Evolutionary conservation across 2,888 invertebrate genomes (phyloP).

Genomic region (Drosophila peninsularis): DNA sequence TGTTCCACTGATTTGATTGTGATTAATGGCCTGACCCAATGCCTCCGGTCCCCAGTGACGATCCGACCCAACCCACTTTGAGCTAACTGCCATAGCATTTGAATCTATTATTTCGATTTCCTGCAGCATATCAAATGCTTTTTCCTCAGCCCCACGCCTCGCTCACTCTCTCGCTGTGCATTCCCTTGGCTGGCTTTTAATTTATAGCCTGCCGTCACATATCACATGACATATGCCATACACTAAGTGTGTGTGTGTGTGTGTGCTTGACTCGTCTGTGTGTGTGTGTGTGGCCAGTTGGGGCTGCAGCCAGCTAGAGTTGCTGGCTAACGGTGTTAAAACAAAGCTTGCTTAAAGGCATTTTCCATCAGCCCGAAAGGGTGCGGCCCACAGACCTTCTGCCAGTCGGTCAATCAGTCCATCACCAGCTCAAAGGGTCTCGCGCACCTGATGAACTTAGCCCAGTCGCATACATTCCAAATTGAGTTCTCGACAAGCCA

Average conservation of each 20-base stretch:
- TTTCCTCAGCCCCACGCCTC: constrained; percentile 5
- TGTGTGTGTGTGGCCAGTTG: background rate
- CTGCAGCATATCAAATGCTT: constrained; percentile 49
- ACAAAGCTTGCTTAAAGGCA: constrained; percentile 49
- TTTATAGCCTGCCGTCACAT: constrained; percentile 61
- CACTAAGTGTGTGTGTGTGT: constrained; percentile 23
- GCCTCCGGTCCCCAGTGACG: constrained; percentile 30
- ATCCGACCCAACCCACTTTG: background rate
- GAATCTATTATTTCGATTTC: constrained; percentile 65
- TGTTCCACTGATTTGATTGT: constrained; percentile 72
- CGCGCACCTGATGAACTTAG: constrained; percentile 61
- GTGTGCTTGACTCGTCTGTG: background rate
- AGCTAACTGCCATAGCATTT: constrained; percentile 34
- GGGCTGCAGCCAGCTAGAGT: constrained; percentile 13
- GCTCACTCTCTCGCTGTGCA: constrained; percentile 9
- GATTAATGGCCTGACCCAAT: constrained; percentile 64
- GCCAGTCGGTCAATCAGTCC: no score
- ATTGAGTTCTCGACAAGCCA: constrained; percentile 49
- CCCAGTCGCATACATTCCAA: constrained; percentile 35
- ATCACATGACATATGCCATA: constrained; percentile 48
- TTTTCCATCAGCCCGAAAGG: constrained; percentile 38
- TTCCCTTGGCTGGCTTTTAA: constrained; percentile 59
- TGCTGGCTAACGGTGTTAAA: constrained; percentile 26
- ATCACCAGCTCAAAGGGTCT: constrained; percentile 57
- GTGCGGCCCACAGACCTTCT: background rate